Evolutionary conservation across 2,888 invertebrate species (phyloP), one percentile per base, ranked within the genome.

Genomic region (Cotesia congregata): DNA sequence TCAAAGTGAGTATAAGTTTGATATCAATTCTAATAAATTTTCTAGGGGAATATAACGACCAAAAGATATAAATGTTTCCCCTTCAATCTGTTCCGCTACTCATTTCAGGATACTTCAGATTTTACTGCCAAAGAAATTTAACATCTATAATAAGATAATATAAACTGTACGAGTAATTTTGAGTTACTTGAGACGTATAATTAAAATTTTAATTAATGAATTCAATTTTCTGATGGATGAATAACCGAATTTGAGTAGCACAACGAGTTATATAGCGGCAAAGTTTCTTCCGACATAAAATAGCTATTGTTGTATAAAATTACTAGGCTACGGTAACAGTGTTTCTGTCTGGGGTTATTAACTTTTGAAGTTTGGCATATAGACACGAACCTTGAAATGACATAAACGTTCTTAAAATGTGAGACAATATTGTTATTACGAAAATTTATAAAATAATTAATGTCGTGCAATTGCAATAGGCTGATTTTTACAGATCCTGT

Each of bases 1-100:
- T 30, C 59, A 59, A 59, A 59, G 50, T 50, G 12, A 50, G 50
- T 50, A 50, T 50, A 50, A 50, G 50, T 50, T 70, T 59, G 70
- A 70, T 70, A 70, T 70, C 50, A 59, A 70, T 59, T 70, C 70
- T 70, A 70, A 59, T 70, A 70, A 70, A 59, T 59, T 70, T 70
- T 20, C 30, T 20, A n/a, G 20, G 30, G 60, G 59, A 59, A 59
- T 70, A 59, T 70, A 70, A 68, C 50, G 68, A 68, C 17, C 17
- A 15, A 41, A 41, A 17, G 30, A 41, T 20, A 68, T 68, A 41
- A 68, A 68, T 41, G 41, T 68, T 68, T 40, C 20, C 40, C 50
- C 20, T 30, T 6, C 15, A 50, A 50, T 50, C 50, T 50, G 50
- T 50, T 50, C 7, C 50, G 7, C 50, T 50, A 12, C 50, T 50